Percentiles rank a stretch among this genome's conserved stretches.
phyloP scores from a whole-genome alignment of 2,888 invertebrate genomes.

The Euproctis similis region DNA sequence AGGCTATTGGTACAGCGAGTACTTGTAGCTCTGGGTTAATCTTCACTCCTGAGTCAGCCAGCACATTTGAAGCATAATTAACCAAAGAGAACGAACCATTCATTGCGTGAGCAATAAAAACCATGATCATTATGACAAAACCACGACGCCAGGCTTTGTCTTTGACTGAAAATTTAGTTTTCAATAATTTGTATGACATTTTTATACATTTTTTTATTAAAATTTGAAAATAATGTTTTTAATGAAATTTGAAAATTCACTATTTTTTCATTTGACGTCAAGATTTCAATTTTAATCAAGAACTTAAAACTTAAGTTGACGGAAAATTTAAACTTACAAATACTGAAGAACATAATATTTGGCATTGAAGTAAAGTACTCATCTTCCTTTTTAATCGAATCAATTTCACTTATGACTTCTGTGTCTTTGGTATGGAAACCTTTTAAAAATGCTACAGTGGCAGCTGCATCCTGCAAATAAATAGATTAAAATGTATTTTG shows the following conservation, averaged over 20 bases:
- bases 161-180: no score
- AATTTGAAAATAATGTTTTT: neutral
- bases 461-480: slow-evolving; percentile 36
- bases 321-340: slow-evolving; percentile 32
- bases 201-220: neutral
- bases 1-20: slow-evolving; percentile 31
- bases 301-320: neutral
- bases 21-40: slow-evolving; percentile 31
- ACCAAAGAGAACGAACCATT: slow-evolving; percentile 33
- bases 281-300: neutral
- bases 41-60: slow-evolving; percentile 24
- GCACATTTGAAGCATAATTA: slow-evolving; percentile 32
- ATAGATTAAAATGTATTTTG: no score
- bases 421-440: slow-evolving; percentile 33
- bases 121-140: slow-evolving; percentile 21
- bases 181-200: neutral
- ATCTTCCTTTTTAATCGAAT: slow-evolving; percentile 36
- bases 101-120: slow-evolving; percentile 22
- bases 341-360: slow-evolving; percentile 32
- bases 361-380: slow-evolving; percentile 40
- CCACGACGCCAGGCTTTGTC: slow-evolving; percentile 35
- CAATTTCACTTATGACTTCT: slow-evolving; percentile 33
- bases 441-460: slow-evolving; percentile 34
- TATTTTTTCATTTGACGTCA: no score
- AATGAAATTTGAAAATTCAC: neutral